Evolutionary conservation across 23 tunicate species (phyloP), one percentile per base, ranked within the genome.

Genomic region (Clavelina lepadiformis): DNA sequence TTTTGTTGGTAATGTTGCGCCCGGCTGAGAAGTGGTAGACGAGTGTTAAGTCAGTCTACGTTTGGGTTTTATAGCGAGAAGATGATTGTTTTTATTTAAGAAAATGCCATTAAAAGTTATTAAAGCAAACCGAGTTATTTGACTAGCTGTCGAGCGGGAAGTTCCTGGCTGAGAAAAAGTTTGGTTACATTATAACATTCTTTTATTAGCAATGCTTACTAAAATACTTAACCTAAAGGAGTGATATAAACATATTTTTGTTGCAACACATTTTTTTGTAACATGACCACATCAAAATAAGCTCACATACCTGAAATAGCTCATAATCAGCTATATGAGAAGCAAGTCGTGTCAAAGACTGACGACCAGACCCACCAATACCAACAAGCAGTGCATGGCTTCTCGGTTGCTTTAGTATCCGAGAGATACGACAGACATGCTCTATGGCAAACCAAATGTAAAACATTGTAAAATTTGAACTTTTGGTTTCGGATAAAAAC

Each of bases 321-420:
- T 85, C 95, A 69, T 78, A 85, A 54, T 85, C 94, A 25, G 98
- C 98, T 94, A 93, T 93, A 56, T 78, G 86, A 0, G 98, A 68
- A 24, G 98, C 87, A 0, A 93, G 83, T 38, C 98, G 56, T 3
- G 98, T 93, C 36, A 93, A 69, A 18, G 94, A 84, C 52, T 93
- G 98, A 7, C 98, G 58, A 3, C 97, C 97, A n/a, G 89, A 81
- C 0, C 97, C 97, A 27, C 97, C 97, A 21, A 84, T 82, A 18
- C 92, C 98, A 30, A 93, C 98, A 38, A 93, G 79, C 44, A 93
- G 64, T 3, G 98, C 94, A 56, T 93, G 98, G 58, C 94, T 79
- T 8, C 88, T 71, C n/a, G 98, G 98, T 45, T 93, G 98, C 35
- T 93, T 93, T 27, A 93, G 69, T 18, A 93, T 79, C 31, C 98